Percentiles rank a stretch among this genome's conserved stretches.
Evolutionary conservation across 92 coral and sea anemone species (phyloP).

Genomic region (Palythoa grandiflora): DNA sequence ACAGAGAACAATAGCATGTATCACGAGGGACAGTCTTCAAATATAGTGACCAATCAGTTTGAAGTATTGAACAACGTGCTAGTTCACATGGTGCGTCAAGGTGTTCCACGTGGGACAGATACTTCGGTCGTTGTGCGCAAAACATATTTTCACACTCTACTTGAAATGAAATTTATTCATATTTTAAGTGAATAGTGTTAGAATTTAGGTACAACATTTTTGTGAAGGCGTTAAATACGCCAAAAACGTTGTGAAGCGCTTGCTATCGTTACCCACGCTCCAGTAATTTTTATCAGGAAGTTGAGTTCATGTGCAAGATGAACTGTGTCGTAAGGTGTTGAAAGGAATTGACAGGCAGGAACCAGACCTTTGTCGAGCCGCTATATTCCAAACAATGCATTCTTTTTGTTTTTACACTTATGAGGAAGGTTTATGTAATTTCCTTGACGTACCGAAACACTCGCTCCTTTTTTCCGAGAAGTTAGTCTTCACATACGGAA

Average conservation of each 20-base stretch:
- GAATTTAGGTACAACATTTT: background rate
- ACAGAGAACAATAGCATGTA: conserved; percentile 60
- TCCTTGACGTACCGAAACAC: conserved; percentile 37
- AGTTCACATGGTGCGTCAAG: conserved; percentile 90
- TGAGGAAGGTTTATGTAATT: conserved; percentile 6
- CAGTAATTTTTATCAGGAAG: conserved; percentile 31
- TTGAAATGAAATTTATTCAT: conserved; percentile 34
- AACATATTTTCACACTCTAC: conserved; percentile 24
- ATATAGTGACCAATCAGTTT: conserved; percentile 71
- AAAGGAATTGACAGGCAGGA: conserved; percentile 5
- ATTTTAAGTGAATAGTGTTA: background rate
- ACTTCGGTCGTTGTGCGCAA: conserved; percentile 53
- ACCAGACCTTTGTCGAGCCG: background rate
- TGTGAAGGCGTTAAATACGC: conserved; percentile 3
- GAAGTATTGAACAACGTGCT: conserved; percentile 77
- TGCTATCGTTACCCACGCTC: conserved; percentile 14
- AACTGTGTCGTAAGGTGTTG: conserved; percentile 37
- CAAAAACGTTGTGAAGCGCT: background rate
- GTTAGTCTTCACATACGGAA: conserved; percentile 27
- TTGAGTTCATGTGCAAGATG: background rate
- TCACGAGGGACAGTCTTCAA: conserved; percentile 84
- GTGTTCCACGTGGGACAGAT: conserved; percentile 94
- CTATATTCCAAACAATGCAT: conserved; percentile 17
- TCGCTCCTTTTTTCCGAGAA: background rate
- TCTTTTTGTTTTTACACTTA: background rate